These are phyloP conservation scores for Leucophenga montana DNA, from an alignment of 2,888 invertebrate genomes.

Conservation along the genomic window DNA sequence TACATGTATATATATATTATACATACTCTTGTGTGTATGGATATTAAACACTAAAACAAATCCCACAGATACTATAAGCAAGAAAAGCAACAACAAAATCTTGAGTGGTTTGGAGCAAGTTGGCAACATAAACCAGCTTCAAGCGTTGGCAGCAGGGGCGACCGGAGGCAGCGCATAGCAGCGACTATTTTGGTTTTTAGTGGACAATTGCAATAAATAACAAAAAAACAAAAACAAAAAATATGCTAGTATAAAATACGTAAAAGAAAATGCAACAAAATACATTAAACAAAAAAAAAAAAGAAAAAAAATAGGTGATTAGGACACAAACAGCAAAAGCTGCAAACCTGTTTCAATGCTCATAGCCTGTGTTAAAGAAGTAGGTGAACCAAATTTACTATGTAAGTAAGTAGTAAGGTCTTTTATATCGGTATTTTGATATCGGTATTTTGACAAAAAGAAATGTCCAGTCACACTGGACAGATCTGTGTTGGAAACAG, in stretches of 20 bases:
- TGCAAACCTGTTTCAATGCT: constrained; percentile 49
- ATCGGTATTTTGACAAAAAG: no score
- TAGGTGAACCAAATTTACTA: no score
- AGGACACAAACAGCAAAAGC: constrained; percentile 48
- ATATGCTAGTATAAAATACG: constrained; percentile 25
- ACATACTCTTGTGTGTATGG: neutral
- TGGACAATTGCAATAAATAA: constrained; percentile 42
- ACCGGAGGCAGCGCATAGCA: neutral
- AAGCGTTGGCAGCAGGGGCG: neutral
- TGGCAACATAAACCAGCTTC: constrained; percentile 18
- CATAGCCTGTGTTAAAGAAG: no score
- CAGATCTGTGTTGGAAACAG: no score
- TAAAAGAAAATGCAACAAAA: constrained; percentile 25
- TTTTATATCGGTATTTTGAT: no score
- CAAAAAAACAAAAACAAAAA: constrained; percentile 37
- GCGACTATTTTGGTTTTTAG: constrained; percentile 9
- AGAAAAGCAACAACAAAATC: constrained; percentile 1
- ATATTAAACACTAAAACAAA: constrained; percentile 9
- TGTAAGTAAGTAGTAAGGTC: no score
- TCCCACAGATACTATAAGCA: neutral
- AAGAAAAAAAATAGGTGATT: constrained; percentile 54
- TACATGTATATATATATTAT: neutral
- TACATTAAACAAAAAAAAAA: constrained; percentile 42
- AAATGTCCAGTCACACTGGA: no score
- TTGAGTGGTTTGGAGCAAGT: constrained; percentile 15